A percentile compares a stretch with the other conserved stretches of the same genome.
These are phyloP conservation scores for Frieseomelitta varia DNA, from an alignment of 1,140 invertebrate genomes.

Conservation along the genomic window DNA sequence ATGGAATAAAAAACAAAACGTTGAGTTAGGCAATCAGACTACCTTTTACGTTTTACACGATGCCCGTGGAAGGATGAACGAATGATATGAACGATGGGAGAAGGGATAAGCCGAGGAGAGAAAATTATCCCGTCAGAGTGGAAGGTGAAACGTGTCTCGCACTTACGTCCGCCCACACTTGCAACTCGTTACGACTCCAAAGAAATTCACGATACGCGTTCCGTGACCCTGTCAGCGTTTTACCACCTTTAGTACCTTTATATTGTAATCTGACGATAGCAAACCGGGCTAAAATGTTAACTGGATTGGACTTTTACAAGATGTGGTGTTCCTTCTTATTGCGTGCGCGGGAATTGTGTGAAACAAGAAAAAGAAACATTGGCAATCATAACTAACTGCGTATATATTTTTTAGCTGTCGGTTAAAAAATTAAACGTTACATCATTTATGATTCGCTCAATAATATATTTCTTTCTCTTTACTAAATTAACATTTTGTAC, in stretches of 20 bases:
- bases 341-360: background rate
- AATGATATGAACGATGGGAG: slow-evolving; percentile 66
- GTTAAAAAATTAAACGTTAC: background rate
- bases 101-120: slow-evolving; percentile 65
- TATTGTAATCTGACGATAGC: slow-evolving; percentile 77
- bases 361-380: slow-evolving; percentile 12
- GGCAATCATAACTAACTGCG: too few relatives aligned
- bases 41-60: slow-evolving; percentile 32
- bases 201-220: slow-evolving; percentile 62
- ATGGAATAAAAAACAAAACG: background rate
- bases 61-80: slow-evolving; percentile 27
- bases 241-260: slow-evolving; percentile 76
- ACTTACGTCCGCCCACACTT: slow-evolving; percentile 77
- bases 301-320: slow-evolving; percentile 59
- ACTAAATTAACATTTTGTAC: background rate
- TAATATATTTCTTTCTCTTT: background rate
- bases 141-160: slow-evolving; percentile 66
- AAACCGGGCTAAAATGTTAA: slow-evolving; percentile 72
- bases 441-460: background rate
- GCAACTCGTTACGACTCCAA: slow-evolving; percentile 73
- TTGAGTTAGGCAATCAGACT: slow-evolving; percentile 9
- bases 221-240: slow-evolving; percentile 76
- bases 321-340: slow-evolving; percentile 29
- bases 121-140: slow-evolving; percentile 77
- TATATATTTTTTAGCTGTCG: background rate